Evolutionary conservation across 2,113 vertebrate species (phyloP).

Genomic region (Phalacrocorax aristotelis): DNA sequence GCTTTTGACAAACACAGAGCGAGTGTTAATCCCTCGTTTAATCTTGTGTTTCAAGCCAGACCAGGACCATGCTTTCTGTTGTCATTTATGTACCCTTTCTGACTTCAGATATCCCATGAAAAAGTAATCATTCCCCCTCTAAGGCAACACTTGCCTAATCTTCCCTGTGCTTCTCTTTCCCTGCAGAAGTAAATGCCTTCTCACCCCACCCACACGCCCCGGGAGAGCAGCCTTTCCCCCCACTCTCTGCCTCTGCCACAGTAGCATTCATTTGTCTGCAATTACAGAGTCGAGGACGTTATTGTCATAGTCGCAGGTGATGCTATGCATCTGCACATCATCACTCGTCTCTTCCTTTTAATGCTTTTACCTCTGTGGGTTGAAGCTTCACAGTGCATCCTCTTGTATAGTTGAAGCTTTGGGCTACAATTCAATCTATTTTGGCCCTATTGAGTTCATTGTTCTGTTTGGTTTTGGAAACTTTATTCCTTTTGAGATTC

Average conservation of each 20-base stretch:
- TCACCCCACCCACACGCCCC: not conserved
- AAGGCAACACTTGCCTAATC: not conserved
- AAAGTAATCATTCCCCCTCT: not conserved
- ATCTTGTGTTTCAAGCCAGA: not conserved
- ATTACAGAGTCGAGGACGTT: not conserved
- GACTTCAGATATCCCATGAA: not conserved
- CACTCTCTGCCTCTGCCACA: not conserved
- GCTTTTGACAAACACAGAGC: not conserved
- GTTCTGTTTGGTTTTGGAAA: not conserved
- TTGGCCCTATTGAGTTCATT: not conserved
- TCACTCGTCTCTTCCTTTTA: not conserved
- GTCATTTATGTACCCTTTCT: not conserved
- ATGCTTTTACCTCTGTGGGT: not conserved
- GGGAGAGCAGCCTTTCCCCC: not conserved
- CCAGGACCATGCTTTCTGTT: not conserved
- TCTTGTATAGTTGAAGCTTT: not conserved
- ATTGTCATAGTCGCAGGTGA: not conserved
- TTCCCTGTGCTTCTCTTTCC: not conserved
- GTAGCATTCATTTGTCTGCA: not conserved
- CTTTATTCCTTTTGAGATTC: not conserved
- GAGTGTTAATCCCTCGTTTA: not conserved
- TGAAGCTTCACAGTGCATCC: not conserved
- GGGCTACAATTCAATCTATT: not conserved
- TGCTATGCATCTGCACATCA: not conserved
- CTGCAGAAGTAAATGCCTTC: not conserved